Evolutionary conservation across 2,888 invertebrate genomes (phyloP).

Genomic region (Nipponacmea schrenckii): DNA sequence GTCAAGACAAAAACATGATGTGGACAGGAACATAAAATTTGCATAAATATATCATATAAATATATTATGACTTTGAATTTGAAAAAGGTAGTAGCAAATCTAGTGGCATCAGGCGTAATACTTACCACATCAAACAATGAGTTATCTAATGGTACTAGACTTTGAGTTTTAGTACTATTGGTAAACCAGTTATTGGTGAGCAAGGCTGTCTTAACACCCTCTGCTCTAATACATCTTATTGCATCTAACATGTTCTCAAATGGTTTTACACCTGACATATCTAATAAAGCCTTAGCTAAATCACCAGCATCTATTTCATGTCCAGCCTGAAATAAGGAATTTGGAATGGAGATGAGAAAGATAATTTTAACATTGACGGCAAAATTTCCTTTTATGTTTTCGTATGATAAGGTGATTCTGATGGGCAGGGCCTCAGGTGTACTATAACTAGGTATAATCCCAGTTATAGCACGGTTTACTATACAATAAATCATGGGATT

Average conservation of each 20-base stretch:
- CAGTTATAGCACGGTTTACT: too few species aligned
- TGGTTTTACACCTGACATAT: conserved; percentile 19
- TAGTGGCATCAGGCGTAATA: background rate
- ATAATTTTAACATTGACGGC: too few species aligned
- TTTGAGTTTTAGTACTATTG: conserved; percentile 30
- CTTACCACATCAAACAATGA: conserved; percentile 65
- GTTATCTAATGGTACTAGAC: conserved; percentile 47
- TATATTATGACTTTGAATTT: too few species aligned
- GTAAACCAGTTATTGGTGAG: conserved; percentile 69
- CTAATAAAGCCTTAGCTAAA: conserved; percentile 37
- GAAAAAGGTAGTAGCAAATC: too few species aligned
- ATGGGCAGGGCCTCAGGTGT: too few species aligned
- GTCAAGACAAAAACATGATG: too few species aligned
- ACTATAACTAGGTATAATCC: too few species aligned
- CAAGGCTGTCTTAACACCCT: conserved; percentile 68
- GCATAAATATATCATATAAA: too few species aligned
- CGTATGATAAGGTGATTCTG: too few species aligned
- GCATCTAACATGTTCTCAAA: conserved; percentile 62
- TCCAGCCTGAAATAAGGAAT: conserved; percentile 40
- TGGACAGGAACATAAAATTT: too few species aligned
- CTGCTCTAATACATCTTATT: conserved; percentile 59
- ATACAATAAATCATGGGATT: too few species aligned
- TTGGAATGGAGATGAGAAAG: background rate
- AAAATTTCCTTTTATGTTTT: too few species aligned
- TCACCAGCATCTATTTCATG: conserved; percentile 45